A percentile compares a stretch with the other conserved stretches of the same genome.
These are phyloP conservation scores for Cheilosia vernalis DNA, from an alignment of 2,888 invertebrate species.

Conservation along the genomic window DNA sequence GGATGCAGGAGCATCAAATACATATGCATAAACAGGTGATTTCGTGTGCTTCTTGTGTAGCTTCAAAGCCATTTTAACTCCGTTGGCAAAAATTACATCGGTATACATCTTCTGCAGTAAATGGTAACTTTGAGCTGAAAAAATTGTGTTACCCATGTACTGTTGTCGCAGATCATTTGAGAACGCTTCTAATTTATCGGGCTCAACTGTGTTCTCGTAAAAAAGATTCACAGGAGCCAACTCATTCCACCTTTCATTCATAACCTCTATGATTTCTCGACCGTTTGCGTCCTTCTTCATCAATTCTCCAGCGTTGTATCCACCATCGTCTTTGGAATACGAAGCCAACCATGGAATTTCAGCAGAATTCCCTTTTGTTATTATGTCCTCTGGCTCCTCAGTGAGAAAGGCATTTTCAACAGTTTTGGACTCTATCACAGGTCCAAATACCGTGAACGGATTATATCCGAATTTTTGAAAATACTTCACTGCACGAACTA, in stretches of 20 bases:
- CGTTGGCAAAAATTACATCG: constrained; percentile 87
- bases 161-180: constrained; percentile 72
- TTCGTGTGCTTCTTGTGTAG: constrained; percentile 84
- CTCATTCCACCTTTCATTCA: constrained; percentile 84
- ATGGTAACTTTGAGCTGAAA: constrained; percentile 84
- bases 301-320: constrained; percentile 85
- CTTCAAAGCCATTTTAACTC: constrained; percentile 86
- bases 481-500: constrained; percentile 84
- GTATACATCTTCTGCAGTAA: constrained; percentile 85
- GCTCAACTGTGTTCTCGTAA: constrained; percentile 86
- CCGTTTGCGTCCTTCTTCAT: no score
- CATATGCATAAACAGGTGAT: constrained; percentile 85
- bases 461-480: constrained; percentile 85
- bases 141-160: constrained; percentile 42
- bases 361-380: constrained; percentile 86
- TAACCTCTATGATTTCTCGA: constrained; percentile 83
- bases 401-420: constrained; percentile 86
- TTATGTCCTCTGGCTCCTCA: constrained; percentile 86
- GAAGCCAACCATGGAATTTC: constrained; percentile 89
- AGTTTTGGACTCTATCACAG: constrained; percentile 86
- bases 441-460: constrained; percentile 89
- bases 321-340: constrained; percentile 88
- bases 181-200: constrained; percentile 78
- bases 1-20: constrained; percentile 86
- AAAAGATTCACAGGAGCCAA: constrained; percentile 87